Percentiles rank a stretch among this genome's conserved stretches.
Conservation (phyloP, 1,140 invertebrate species). For the Sinella curviseta region DNA sequence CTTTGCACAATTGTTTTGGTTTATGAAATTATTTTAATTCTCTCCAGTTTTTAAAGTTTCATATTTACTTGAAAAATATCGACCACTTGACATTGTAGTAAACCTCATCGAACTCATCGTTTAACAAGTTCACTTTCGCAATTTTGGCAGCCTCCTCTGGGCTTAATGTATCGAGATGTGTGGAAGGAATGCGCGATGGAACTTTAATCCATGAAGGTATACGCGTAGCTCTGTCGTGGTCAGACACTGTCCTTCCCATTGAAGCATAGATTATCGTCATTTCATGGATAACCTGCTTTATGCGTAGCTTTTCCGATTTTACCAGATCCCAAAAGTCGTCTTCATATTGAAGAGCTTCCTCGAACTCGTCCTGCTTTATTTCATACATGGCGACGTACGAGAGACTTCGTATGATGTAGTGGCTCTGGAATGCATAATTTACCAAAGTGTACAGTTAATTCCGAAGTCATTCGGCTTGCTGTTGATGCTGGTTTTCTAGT, state of each 20-base stretch:
- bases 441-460: neutral
- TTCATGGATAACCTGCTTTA: neutral
- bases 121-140: neutral
- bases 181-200: neutral
- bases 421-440: neutral
- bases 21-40: no score
- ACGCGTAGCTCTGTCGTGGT: neutral
- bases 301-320: neutral
- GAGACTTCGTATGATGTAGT: neutral
- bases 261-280: neutral
- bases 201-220: neutral
- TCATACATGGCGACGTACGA: neutral
- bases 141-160: neutral
- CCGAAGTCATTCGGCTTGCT: no score
- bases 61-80: neutral
- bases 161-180: neutral
- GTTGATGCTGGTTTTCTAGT: no score
- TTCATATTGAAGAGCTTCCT: neutral
- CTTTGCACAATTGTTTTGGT: neutral
- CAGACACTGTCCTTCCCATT: neutral
- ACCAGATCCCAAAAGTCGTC: slow-evolving; percentile 9
- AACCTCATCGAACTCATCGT: neutral
- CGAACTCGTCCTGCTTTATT: neutral
- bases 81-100: neutral
- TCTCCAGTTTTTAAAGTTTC: no score